These are phyloP conservation scores for Trachymyrmex septentrionalis DNA, from an alignment of 1,140 invertebrate genomes.

Conservation along the genomic window DNA sequence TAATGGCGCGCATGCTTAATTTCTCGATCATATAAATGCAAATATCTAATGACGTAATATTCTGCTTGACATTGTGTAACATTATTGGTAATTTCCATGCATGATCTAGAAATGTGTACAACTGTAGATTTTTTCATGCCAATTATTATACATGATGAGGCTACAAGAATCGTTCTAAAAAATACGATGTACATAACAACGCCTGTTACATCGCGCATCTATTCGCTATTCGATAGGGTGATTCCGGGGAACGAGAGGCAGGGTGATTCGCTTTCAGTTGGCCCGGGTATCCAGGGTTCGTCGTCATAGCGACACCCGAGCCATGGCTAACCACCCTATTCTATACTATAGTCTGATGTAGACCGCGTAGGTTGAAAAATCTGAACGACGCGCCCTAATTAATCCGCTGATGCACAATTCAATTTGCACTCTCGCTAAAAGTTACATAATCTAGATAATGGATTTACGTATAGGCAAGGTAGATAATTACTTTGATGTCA, in stretches of 20 bases:
- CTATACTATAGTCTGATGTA: neutral
- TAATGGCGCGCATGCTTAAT: neutral
- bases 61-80: conserved; percentile 1
- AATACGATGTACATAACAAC: neutral
- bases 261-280: conserved; percentile 45
- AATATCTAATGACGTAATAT: conserved; percentile 27
- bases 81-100: neutral
- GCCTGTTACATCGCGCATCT: conserved; percentile 29
- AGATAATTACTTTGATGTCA: neutral
- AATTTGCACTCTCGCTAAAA: conserved; percentile 32
- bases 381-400: conserved; percentile 8
- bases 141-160: conserved; percentile 1
- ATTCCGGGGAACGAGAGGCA: conserved; percentile 1
- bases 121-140: conserved; percentile 10
- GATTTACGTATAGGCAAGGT: neutral
- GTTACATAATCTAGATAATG: neutral
- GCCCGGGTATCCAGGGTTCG: conserved; percentile 79
- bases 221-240: conserved; percentile 18
- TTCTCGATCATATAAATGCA: conserved; percentile 16
- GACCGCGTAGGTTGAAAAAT: conserved; percentile 27
- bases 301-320: conserved; percentile 74
- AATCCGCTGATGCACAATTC: conserved; percentile 10
- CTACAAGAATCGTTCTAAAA: neutral
- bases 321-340: conserved; percentile 47
- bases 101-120: conserved; percentile 12